These are phyloP conservation scores for Drosophila mauritiana DNA, from an alignment of 1,140 invertebrate genomes.

Conservation along the genomic window DNA sequence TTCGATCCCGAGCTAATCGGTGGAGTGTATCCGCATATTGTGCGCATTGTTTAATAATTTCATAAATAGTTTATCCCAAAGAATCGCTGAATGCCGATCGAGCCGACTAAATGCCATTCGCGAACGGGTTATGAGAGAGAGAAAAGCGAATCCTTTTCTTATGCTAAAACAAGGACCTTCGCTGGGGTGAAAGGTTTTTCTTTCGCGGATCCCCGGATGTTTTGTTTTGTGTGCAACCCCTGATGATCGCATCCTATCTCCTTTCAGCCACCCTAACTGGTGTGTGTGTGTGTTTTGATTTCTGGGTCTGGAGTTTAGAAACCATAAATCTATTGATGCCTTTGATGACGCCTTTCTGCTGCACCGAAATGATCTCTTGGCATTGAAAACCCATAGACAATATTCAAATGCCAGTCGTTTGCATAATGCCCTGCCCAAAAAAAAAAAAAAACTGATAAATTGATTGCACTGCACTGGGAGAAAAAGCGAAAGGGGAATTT, in stretches of 20 bases:
- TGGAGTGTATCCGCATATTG: constrained; percentile 77
- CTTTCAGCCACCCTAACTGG: background rate
- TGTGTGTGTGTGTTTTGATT: constrained; percentile 73
- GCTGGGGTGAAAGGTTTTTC: constrained; percentile 32
- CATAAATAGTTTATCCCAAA: constrained; percentile 80
- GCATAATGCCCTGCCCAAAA: constrained; percentile 54
- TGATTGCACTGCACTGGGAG: constrained; percentile 12
- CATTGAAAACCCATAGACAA: constrained; percentile 57
- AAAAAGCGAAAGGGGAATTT: constrained; percentile 1
- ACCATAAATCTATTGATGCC: constrained; percentile 82
- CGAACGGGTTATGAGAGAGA: constrained; percentile 43
- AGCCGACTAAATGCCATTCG: constrained; percentile 64
- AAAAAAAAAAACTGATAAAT: background rate
- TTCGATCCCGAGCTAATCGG: constrained; percentile 60
- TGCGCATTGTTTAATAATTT: constrained; percentile 78
- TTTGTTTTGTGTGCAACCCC: constrained; percentile 59
- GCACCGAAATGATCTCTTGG: constrained; percentile 74
- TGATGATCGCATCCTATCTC: constrained; percentile 30
- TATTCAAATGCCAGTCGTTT: constrained; percentile 66
- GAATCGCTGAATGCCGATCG: constrained; percentile 67
- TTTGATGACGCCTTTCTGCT: constrained; percentile 78
- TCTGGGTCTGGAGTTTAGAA: constrained; percentile 72
- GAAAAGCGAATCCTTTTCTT: constrained; percentile 46
- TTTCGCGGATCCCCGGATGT: constrained; percentile 23
- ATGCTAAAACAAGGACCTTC: constrained; percentile 53